These are phyloP conservation scores for Drosophila nr. fundita DNA, from an alignment of 2,888 invertebrate species.

Conservation along the genomic window DNA sequence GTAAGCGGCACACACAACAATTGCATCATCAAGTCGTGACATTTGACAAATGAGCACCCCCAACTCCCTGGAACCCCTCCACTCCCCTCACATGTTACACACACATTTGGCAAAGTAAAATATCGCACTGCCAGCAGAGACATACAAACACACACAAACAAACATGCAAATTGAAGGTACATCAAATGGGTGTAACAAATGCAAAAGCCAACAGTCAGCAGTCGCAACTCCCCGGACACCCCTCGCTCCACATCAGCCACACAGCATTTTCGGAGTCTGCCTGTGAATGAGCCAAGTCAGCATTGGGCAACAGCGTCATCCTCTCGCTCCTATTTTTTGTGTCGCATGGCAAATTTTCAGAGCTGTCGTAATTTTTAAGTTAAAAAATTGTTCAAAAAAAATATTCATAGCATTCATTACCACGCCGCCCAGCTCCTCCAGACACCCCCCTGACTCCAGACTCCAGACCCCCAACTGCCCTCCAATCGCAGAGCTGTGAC, in stretches of 20 bases:
- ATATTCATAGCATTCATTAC: conserved; percentile 79
- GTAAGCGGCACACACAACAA: conserved; percentile 54
- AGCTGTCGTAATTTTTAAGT: conserved; percentile 81
- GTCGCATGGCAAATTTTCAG: conserved; percentile 73
- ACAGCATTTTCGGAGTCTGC: conserved; percentile 38
- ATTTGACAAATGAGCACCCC: conserved; percentile 80
- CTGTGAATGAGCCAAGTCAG: conserved; percentile 49
- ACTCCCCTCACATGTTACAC: background rate
- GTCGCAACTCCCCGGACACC: background rate
- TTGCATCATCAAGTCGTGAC: conserved; percentile 82
- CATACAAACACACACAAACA: conserved; percentile 25
- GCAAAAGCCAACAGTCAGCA: conserved; percentile 65
- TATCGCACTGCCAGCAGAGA: conserved; percentile 67
- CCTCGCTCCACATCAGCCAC: conserved; percentile 9
- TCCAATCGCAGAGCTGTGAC: conserved; percentile 12
- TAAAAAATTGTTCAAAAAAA: conserved; percentile 76
- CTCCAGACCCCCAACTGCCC: conserved; percentile 13
- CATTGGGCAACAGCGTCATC: conserved; percentile 15
- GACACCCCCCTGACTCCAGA: conserved; percentile 6
- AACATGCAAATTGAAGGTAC: conserved; percentile 70
- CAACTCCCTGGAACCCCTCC: conserved; percentile 6
- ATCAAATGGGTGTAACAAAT: conserved; percentile 75
- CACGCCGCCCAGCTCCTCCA: conserved; percentile 39
- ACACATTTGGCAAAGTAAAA: conserved; percentile 71
- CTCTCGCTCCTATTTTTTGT: conserved; percentile 30